Evolutionary conservation across 1,140 invertebrate genomes (phyloP).

Genomic region (Drosophila navojoa): DNA sequence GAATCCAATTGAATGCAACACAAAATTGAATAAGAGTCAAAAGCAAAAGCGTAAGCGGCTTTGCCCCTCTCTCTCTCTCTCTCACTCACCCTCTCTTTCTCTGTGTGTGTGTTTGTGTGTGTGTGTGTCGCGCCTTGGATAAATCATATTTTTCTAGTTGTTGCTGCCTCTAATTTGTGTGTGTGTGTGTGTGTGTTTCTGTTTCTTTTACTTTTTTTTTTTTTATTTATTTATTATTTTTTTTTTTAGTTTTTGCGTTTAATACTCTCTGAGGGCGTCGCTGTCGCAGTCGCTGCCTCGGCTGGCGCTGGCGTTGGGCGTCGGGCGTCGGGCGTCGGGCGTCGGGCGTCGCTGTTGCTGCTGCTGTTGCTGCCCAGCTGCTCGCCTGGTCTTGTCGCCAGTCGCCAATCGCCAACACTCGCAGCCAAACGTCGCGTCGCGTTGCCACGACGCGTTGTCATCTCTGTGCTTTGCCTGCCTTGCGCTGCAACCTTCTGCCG

Average conservation of each 20-base stretch:
- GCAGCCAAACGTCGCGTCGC: slow-evolving; percentile 61
- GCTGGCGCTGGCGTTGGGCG: slow-evolving; percentile 3
- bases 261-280: slow-evolving; percentile 76
- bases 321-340: slow-evolving; percentile 47
- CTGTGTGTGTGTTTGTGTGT: slow-evolving; percentile 15
- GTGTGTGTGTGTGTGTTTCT: too few species aligned
- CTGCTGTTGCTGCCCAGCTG: slow-evolving; percentile 19
- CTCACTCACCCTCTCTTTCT: too few species aligned
- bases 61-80: slow-evolving; percentile 25
- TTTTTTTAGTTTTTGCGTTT: slow-evolving; percentile 43
- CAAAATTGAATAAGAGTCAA: slow-evolving; percentile 79
- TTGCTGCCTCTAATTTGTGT: slow-evolving; percentile 59
- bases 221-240: too few species aligned
- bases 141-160: slow-evolving; percentile 75
- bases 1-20: slow-evolving; percentile 79
- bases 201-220: too few species aligned
- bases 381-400: slow-evolving; percentile 19
- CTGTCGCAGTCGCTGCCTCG: slow-evolving; percentile 19
- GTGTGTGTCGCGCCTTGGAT: slow-evolving; percentile 50
- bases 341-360: slow-evolving; percentile 46
- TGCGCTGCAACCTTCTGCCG: slow-evolving; percentile 12
- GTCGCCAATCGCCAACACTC: slow-evolving; percentile 46
- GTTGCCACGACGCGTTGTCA: neutral
- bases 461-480: slow-evolving; percentile 42
- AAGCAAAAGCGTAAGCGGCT: slow-evolving; percentile 77